phyloP scores from a whole-genome alignment of 1,140 invertebrate genomes.

The Cryptotermes secundus region DNA sequence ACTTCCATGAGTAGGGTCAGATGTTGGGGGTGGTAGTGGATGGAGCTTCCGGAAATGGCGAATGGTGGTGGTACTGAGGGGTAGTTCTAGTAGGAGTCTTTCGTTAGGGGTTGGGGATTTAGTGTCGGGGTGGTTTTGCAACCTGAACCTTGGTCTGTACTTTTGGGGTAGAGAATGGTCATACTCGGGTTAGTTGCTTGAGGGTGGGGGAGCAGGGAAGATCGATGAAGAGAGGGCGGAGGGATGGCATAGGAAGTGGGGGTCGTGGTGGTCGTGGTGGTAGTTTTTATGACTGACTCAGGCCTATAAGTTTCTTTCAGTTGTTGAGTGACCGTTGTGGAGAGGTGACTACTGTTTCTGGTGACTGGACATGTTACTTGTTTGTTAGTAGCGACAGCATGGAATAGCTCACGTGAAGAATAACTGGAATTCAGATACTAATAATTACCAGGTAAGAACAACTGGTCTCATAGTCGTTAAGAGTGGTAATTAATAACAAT shows the following conservation, averaged over 20 bases:
- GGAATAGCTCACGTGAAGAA: no score
- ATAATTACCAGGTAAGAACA: no score
- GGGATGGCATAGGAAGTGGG: neutral
- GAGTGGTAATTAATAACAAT: no score
- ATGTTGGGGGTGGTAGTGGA: neutral
- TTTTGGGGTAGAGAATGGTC: neutral
- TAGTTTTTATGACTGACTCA: neutral
- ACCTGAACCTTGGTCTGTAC: slow-evolving; percentile 4
- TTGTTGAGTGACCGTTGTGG: neutral
- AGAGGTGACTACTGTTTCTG: neutral
- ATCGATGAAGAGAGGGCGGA: neutral
- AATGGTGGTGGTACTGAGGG: neutral
- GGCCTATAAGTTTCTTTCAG: neutral
- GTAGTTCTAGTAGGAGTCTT: neutral
- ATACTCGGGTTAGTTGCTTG: neutral
- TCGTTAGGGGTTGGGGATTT: neutral
- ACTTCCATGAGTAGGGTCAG: slow-evolving; percentile 17
- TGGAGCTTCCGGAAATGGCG: slow-evolving; percentile 8
- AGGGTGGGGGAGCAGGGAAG: neutral
- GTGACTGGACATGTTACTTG: no score
- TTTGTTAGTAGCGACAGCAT: no score
- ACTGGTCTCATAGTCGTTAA: no score
- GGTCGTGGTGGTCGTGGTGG: no score
- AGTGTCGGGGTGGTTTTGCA: neutral
- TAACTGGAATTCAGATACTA: no score